Conservation (phyloP, 2,888 invertebrate species). For the Mylabris sibirica region DNA sequence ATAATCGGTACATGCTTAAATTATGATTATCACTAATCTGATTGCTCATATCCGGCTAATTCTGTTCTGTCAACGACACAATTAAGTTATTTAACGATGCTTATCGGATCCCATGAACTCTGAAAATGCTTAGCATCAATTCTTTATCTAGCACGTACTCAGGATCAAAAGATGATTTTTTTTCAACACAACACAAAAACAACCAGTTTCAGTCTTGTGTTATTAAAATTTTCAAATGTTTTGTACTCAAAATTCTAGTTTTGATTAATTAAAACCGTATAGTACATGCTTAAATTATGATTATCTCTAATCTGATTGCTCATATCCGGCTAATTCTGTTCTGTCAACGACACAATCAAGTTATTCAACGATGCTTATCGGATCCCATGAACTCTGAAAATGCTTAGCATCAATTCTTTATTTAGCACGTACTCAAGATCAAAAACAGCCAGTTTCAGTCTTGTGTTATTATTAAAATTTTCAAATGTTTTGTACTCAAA, state of each 20-base stretch:
- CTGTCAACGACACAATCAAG: background rate
- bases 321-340: background rate
- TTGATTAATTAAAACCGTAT: background rate
- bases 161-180: background rate
- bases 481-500: background rate
- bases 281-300: no score
- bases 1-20: background rate
- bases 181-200: no score
- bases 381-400: background rate
- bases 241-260: background rate
- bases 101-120: background rate
- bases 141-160: background rate
- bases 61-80: background rate
- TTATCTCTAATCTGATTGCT: background rate
- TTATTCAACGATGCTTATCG: background rate
- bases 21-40: background rate
- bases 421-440: background rate
- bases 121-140: background rate
- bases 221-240: no score
- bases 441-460: no score
- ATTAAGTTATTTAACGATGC: conserved; percentile 8
- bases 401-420: background rate
- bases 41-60: background rate
- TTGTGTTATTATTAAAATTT: no score
- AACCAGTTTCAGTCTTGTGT: no score